A percentile compares a stretch with the other conserved stretches of the same genome.
These are phyloP conservation scores for Empis livida DNA, from an alignment of 2,888 invertebrate species.

Conservation along the genomic window DNA sequence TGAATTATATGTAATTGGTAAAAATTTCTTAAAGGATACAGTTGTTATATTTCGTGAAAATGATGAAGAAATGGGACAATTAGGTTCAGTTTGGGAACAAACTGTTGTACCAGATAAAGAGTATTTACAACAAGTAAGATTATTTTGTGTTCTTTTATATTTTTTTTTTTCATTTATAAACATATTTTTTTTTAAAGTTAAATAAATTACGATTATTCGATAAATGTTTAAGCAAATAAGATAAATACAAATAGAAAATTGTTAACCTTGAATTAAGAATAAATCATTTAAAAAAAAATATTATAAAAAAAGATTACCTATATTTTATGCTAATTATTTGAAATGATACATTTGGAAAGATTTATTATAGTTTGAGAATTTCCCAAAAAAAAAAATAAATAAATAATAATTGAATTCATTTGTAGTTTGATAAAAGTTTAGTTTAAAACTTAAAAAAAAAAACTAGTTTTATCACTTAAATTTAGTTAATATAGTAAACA, in stretches of 20 bases:
- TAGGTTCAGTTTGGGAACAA: conserved; percentile 54
- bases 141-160: no score
- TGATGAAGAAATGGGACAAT: conserved; percentile 36
- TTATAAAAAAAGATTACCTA: no score
- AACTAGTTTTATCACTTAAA: not conserved
- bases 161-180: not conserved
- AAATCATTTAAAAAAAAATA: not conserved
- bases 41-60: conserved; percentile 55
- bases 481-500: not conserved
- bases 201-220: not conserved
- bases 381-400: not conserved
- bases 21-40: conserved; percentile 86
- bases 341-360: no score
- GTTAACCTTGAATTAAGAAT: no score
- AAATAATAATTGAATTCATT: not conserved
- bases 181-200: not conserved
- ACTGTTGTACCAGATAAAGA: conserved; percentile 78
- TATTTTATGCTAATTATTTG: no score
- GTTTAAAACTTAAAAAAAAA: not conserved
- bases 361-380: not conserved
- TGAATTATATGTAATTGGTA: conserved; percentile 78
- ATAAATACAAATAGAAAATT: no score
- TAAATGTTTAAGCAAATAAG: not conserved
- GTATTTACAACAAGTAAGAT: conserved; percentile 64
- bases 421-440: no score